Base-by-base conservation (phyloP, 2,113 vertebrate genomes). In the Motacilla tschutschensis region DNA sequence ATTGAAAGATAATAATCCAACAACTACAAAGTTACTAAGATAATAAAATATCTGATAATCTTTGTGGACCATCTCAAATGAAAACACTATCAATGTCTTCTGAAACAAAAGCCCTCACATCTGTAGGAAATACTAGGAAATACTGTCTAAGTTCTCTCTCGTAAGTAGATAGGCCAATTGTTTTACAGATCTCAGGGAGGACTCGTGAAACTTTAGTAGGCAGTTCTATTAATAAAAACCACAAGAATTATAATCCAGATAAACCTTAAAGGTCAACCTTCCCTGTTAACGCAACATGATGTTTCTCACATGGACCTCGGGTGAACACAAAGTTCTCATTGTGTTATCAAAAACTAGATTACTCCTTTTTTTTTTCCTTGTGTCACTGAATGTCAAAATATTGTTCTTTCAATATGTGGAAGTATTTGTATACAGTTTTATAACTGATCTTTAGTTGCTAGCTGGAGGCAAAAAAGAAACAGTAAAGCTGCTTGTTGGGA, bases 381-480 rank as follows among this genome's bases (percentile, higher is more conserved):
- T 96, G 91, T 96, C 94, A 96, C 73, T 59, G 80, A 95, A 93
- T 96, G 96, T 98, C 97, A 97, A 97, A 97, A 97, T 97, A 97
- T 96, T 96, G 95, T 95, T 96, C 93, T 95, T 97, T 94, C 85
- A 96, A 94, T 97, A 95, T 85, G 66, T 93, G 83, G 83, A 96
- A 96, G 92, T 96, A 96, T 96, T 96, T 95, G 94, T 94, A 94
- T 91, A 96, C 85, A 92, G 91, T 95, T 97, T 96, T 96, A 95
- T 95, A 95, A 94, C 91, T 94, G 94, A 97, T 96, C 96, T 96
- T 95, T 82, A 95, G 91, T 87, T 93, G 91, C 83, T 96, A 95
- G 97, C 97, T 96, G 90, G 89, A 96, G 95, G 97, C 96, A 95
- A 96, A 85, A 96, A 92, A 82, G 92, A 93, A 96, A 96, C 94